phyloP scores from a whole-genome alignment of 2,888 invertebrate species.

The Pachycephus smyrnensis region DNA sequence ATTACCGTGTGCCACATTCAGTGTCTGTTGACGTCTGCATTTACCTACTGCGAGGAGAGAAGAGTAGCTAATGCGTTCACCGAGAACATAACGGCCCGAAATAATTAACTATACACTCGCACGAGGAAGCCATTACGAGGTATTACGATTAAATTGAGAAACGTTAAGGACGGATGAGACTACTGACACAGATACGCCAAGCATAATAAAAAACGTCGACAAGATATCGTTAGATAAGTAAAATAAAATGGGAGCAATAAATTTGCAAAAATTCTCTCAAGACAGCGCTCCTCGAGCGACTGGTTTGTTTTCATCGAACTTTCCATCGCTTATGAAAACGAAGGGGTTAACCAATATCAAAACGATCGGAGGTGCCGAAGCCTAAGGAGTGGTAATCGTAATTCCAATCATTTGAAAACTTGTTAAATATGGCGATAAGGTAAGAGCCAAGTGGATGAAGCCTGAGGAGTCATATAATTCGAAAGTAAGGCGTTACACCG shows the following conservation, averaged over 20 bases:
- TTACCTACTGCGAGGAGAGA: not conserved
- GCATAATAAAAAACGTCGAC: no score
- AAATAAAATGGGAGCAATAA: not conserved
- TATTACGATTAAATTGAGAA: constrained; percentile 40
- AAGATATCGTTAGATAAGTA: no score
- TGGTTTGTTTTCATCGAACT: not conserved
- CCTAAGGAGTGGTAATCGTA: not conserved
- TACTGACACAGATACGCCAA: constrained; percentile 14
- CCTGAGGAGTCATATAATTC: not conserved
- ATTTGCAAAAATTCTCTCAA: not conserved
- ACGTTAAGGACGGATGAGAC: constrained; percentile 4
- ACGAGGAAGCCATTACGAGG: constrained; percentile 45
- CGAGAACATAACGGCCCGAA: constrained; percentile 48
- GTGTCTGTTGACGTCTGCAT: constrained; percentile 9
- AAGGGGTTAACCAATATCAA: not conserved
- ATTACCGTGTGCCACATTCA: constrained; percentile 33
- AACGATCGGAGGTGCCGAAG: not conserved
- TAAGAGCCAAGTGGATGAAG: not conserved
- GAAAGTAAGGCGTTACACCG: constrained; percentile 5
- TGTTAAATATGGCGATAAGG: not conserved
- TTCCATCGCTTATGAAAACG: not conserved
- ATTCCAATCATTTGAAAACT: not conserved
- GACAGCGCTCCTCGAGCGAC: not conserved
- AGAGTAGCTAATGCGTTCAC: not conserved
- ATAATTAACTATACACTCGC: constrained; percentile 43